Percentiles rank a stretch among this genome's conserved stretches.
phyloP scores from a whole-genome alignment of 2,797 vertebrate species.

The Gambelia wislizenii region DNA sequence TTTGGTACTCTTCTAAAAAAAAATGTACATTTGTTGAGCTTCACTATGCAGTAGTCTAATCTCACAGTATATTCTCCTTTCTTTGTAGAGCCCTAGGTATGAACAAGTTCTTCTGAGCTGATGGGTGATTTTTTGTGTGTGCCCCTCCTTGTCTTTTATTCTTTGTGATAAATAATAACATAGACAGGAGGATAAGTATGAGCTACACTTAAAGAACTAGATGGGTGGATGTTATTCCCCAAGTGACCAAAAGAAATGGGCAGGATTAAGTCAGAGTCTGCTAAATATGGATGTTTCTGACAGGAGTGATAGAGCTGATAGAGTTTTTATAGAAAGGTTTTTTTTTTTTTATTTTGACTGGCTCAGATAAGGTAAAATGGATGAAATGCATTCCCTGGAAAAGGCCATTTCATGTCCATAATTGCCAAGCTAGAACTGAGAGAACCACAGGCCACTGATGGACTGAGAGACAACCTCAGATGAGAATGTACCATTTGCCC shows the following conservation, averaged over 20 bases:
- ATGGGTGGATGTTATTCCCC: background rate
- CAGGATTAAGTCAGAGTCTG: slow-evolving; percentile 8
- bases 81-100: background rate
- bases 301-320: background rate
- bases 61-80: background rate
- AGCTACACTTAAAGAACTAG: background rate
- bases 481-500: no score
- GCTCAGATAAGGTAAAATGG: background rate
- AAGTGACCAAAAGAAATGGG: background rate
- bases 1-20: background rate
- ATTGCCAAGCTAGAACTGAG: background rate
- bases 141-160: background rate
- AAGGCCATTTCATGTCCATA: background rate
- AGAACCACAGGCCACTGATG: no score
- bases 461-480: no score
- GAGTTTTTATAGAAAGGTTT: slow-evolving; percentile 8
- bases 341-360: background rate
- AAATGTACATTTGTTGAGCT: background rate
- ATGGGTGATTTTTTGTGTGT: background rate
- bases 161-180: background rate
- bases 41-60: background rate
- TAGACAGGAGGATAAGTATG: slow-evolving; percentile 10
- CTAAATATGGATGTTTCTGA: background rate
- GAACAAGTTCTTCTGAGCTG: background rate
- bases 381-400: background rate